Conservation (phyloP, 30 jellyfish, hydroid and myxozoan genomes). For the Calvadosia cruxmelitensis region DNA sequence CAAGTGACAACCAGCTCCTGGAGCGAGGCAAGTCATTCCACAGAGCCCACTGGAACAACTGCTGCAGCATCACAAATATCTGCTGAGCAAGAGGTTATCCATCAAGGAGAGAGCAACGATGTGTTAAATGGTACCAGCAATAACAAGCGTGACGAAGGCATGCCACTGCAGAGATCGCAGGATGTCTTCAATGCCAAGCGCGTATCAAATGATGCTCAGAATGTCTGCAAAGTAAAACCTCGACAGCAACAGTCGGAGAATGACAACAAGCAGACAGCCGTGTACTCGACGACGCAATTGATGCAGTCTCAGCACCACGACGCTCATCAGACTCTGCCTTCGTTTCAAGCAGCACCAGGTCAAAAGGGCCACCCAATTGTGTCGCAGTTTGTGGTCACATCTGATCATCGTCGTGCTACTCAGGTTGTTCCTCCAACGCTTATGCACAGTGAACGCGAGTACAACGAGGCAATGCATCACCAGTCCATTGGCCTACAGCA, state of each 20-base stretch:
- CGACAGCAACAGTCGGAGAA: constrained; percentile 47
- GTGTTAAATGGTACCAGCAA: constrained; percentile 11
- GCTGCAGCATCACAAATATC: constrained; percentile 11
- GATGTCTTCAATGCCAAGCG: constrained; percentile 7
- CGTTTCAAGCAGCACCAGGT: neutral
- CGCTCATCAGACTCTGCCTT: neutral
- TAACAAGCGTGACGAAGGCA: constrained; percentile 15
- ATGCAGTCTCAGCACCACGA: neutral
- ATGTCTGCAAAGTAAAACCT: constrained; percentile 90
- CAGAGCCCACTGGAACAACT: constrained; percentile 26
- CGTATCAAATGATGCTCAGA: constrained; percentile 39
- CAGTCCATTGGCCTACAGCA: constrained; percentile 38
- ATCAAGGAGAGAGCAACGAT: constrained; percentile 9
- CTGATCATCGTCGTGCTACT: neutral
- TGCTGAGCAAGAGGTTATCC: constrained; percentile 12
- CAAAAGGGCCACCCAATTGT: neutral
- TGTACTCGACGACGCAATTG: neutral
- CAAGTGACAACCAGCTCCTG: constrained; percentile 19
- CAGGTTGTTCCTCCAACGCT: constrained; percentile 14
- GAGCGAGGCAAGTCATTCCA: constrained; percentile 33
- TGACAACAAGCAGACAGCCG: neutral
- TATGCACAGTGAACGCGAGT: constrained; percentile 28
- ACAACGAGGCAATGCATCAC: constrained; percentile 27
- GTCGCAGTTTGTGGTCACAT: neutral
- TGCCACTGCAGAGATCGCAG: constrained; percentile 5